Conservation (phyloP, 2,113 vertebrate species). For the Albula glossodonta region DNA sequence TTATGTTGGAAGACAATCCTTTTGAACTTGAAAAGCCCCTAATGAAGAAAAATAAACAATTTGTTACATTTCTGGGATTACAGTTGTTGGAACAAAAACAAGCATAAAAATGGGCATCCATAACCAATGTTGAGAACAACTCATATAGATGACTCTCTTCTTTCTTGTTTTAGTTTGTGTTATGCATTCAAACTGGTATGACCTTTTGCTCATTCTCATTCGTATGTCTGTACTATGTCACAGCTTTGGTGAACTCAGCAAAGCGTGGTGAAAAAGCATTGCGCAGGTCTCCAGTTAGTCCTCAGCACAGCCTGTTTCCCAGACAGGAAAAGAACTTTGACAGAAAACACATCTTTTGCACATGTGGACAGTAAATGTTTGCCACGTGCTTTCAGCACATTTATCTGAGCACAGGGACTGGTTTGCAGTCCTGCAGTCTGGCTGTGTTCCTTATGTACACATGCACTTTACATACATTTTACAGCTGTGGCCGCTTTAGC, state of each 20-base stretch:
- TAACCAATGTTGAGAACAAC: no score
- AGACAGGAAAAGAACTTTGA: neutral
- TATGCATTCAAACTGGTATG: no score
- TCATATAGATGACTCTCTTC: no score
- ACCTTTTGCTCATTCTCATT: neutral
- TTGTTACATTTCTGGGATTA: no score
- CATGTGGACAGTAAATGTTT: neutral
- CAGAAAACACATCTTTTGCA: neutral
- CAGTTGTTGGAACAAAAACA: no score
- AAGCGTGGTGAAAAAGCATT: neutral
- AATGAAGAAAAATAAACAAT: no score
- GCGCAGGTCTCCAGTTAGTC: neutral
- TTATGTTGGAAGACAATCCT: no score
- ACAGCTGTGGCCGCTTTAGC: neutral
- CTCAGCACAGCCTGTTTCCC: neutral
- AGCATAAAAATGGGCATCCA: no score
- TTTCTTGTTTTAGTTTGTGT: no score
- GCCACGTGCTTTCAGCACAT: neutral
- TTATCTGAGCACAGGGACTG: neutral
- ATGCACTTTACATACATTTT: neutral
- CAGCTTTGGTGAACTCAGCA: neutral
- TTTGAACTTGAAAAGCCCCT: no score
- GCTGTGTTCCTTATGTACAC: neutral
- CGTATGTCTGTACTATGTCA: neutral
- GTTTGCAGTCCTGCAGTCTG: neutral